Base-by-base conservation (phyloP, 2,797 vertebrate genomes). In the Amniataba percoides region DNA sequence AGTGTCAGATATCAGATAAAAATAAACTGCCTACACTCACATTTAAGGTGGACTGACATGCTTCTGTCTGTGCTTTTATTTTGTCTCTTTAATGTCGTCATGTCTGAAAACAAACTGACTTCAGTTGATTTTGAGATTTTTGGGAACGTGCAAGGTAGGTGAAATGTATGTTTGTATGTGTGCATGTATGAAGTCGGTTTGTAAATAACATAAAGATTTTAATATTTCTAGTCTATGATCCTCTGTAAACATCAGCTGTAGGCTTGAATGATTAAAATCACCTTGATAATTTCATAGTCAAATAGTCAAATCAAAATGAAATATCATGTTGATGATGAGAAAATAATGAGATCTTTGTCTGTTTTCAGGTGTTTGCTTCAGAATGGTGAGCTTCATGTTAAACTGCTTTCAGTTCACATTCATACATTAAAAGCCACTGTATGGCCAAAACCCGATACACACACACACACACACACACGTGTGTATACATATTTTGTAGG, bases 81-180 rank as follows among this genome's bases (percentile, higher is more conserved):
- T 57, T 65, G 45, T 75, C 12, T 74, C 13, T 25, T 77, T 42
- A 39, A 4, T 3, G 0, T 66, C 0, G 2, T 55, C 65, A 89
- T 84, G 85, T 56, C 76, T 6, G 9, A 64, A 65, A 81, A 52
- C 23, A 88, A 86, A 18, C 92, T 96, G 13, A 92, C 90, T 0
- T 97, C 97, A 16, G 93, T 97, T 88, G 96, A 97, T 89, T 97
- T 96, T 71, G 97, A 97, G 77, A 93, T 97, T 70, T 97, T 96
- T 77, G 97, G 97, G 11, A 84, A 95, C 67, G 97, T 97, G 57
- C 97, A 97, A 94, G 97, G 97, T 97, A 93, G 61, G 86, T 93
- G 62, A 49, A 7, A 5, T 52, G 19, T 36, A 21, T 62, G 43
- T 63, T n/a, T 3, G 5, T 27, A 13, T 27, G 49, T 27, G 16